Evolutionary conservation across 2,113 vertebrate genomes (phyloP).

Genomic region (Mesitornis unicolor): DNA sequence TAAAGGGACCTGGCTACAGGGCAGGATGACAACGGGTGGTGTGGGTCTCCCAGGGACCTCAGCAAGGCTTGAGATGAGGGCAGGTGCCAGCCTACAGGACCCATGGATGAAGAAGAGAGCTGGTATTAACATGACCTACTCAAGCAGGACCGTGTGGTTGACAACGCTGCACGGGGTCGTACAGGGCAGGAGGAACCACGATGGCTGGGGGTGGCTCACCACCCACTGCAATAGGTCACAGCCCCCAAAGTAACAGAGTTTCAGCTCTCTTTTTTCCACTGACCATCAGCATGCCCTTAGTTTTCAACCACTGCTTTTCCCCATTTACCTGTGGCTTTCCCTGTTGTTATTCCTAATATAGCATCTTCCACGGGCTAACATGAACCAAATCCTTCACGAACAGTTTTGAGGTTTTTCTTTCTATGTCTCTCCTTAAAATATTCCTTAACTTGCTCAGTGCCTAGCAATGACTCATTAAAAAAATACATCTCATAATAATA

Average conservation of each 20-base stretch:
- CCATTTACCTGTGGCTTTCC: neutral
- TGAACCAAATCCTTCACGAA: neutral
- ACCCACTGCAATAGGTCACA: neutral
- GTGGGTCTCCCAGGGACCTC: too few species aligned
- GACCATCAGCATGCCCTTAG: neutral
- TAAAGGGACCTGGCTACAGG: neutral
- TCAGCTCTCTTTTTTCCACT: neutral
- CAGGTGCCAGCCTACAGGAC: neutral
- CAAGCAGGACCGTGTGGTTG: neutral
- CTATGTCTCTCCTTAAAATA: neutral
- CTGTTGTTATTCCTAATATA: neutral
- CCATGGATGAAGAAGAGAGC: neutral
- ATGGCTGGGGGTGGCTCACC: neutral
- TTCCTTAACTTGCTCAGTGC: neutral
- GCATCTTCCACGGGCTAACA: neutral
- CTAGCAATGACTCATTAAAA: neutral
- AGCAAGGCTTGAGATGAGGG: neutral
- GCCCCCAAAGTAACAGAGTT: neutral
- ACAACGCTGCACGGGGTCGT: rapidly evolving
- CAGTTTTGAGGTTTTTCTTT: neutral
- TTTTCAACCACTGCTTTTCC: neutral
- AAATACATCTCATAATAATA: neutral
- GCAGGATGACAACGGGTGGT: neutral
- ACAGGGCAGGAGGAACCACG: neutral
- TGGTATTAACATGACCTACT: neutral